A percentile compares a stretch with the other conserved stretches of the same genome.
Evolutionary conservation across 1,140 invertebrate species (phyloP).

Genomic region (Wiebesia pumilae): DNA sequence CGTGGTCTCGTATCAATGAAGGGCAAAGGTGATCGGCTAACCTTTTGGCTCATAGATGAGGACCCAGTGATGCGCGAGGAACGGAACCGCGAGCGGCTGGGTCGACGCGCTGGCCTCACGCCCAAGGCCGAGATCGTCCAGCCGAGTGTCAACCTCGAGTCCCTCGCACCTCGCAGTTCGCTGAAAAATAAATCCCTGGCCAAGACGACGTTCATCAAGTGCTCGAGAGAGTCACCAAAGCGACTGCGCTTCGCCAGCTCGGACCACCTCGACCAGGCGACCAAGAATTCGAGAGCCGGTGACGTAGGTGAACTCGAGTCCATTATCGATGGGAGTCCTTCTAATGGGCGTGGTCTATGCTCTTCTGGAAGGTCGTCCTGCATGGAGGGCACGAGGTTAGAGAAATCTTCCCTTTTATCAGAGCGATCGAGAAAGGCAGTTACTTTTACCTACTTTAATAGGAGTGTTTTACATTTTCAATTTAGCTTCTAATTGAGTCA

Average conservation of each 20-base stretch:
- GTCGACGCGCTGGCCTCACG: conserved; percentile 62
- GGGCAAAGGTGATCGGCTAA: conserved; percentile 88
- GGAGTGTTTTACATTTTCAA: too few relatives aligned
- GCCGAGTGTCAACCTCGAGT: conserved; percentile 56
- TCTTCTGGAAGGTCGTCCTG: conserved; percentile 62
- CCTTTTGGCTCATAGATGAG: conserved; percentile 91
- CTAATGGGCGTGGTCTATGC: conserved; percentile 62
- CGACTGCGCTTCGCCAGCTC: conserved; percentile 84
- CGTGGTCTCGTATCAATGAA: conserved; percentile 90
- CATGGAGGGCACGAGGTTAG: conserved; percentile 65
- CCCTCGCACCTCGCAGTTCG: conserved; percentile 78
- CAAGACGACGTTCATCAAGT: conserved; percentile 75
- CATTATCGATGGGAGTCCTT: conserved; percentile 74
- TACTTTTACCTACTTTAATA: too few relatives aligned
- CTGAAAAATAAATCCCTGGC: conserved; percentile 77
- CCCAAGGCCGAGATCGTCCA: conserved; percentile 36
- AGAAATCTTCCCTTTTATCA: too few relatives aligned
- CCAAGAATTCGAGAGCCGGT: conserved; percentile 14
- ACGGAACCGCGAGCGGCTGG: conserved; percentile 75
- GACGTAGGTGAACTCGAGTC: conserved; percentile 68
- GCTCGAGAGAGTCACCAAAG: conserved; percentile 88
- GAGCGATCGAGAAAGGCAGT: too few relatives aligned
- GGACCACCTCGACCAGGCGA: conserved; percentile 76
- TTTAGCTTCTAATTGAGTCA: too few relatives aligned
- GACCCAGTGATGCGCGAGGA: conserved; percentile 76